Percentiles rank a stretch among this genome's conserved stretches.
phyloP scores from a whole-genome alignment of 2,888 invertebrate genomes.

The Limnephilus rhombicus region DNA sequence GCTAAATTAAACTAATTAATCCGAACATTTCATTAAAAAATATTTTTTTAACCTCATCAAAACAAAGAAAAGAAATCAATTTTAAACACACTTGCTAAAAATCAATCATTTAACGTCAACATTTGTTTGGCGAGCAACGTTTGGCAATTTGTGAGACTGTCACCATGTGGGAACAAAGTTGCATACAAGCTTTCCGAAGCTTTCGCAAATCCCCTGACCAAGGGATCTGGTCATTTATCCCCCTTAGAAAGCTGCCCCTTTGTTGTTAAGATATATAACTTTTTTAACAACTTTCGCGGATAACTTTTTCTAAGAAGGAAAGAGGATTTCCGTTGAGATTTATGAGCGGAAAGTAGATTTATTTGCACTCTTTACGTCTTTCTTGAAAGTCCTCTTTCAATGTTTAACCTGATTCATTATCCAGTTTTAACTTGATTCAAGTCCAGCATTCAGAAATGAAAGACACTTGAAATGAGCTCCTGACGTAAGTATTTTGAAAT shows the following conservation, averaged over 20 bases:
- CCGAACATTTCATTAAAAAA: too few species aligned
- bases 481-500: too few species aligned
- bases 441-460: background rate
- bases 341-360: background rate
- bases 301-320: slow-evolving; percentile 9
- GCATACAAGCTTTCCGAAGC: slow-evolving; percentile 20
- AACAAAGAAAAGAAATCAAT: too few species aligned
- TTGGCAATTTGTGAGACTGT: slow-evolving; percentile 41
- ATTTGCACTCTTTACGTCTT: background rate
- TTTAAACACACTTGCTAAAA: too few species aligned
- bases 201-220: slow-evolving; percentile 44
- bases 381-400: background rate
- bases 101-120: too few species aligned
- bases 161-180: background rate
- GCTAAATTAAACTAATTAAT: too few species aligned
- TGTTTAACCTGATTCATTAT: background rate
- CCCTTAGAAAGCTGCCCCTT: slow-evolving; percentile 41
- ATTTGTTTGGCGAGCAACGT: background rate
- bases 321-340: background rate
- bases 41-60: too few species aligned
- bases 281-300: slow-evolving; percentile 30
- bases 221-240: slow-evolving; percentile 45
- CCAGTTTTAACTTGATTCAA: background rate
- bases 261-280: slow-evolving; percentile 41
- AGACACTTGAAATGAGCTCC: too few species aligned